Evolutionary conservation across 2,113 vertebrate genomes (phyloP).

Genomic region (Dicerorhinus sumatrensis): DNA sequence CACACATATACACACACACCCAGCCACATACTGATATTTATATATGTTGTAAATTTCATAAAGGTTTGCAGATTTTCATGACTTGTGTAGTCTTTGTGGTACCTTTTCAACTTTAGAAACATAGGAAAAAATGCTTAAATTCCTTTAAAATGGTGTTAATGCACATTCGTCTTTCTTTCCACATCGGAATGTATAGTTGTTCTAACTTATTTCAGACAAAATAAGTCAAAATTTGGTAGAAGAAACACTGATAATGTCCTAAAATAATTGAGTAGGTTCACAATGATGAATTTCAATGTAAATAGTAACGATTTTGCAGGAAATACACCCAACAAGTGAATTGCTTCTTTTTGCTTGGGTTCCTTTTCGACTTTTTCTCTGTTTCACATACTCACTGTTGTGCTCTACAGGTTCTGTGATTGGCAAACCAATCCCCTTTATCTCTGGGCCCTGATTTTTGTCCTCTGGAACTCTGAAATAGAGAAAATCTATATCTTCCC

Average conservation of each 20-base stretch:
- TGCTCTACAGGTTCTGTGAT: constrained; percentile 44
- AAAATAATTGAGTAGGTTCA: background rate
- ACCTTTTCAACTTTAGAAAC: background rate
- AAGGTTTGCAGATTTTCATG: background rate
- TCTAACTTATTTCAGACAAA: background rate
- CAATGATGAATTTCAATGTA: background rate
- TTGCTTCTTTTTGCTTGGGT: background rate
- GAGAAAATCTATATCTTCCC: constrained; percentile 67
- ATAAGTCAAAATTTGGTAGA: background rate
- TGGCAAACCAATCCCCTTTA: constrained; percentile 75
- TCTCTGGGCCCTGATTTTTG: constrained; percentile 58
- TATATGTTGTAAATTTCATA: background rate
- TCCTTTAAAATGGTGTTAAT: background rate
- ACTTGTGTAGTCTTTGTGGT: background rate
- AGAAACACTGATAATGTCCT: background rate
- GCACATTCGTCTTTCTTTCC: background rate
- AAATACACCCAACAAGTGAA: background rate
- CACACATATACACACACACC: background rate
- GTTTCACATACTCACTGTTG: constrained; percentile 10
- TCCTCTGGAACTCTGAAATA: constrained; percentile 65
- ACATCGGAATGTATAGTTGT: too few species aligned
- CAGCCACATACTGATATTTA: background rate
- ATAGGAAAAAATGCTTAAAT: background rate
- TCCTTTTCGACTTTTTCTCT: constrained; percentile 34
- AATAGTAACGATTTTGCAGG: background rate